Evolutionary conservation across 64 coral and sea anemone species (phyloP), one percentile per base, ranked within the genome.

Genomic region (Dendrophyllia cribrosa): DNA sequence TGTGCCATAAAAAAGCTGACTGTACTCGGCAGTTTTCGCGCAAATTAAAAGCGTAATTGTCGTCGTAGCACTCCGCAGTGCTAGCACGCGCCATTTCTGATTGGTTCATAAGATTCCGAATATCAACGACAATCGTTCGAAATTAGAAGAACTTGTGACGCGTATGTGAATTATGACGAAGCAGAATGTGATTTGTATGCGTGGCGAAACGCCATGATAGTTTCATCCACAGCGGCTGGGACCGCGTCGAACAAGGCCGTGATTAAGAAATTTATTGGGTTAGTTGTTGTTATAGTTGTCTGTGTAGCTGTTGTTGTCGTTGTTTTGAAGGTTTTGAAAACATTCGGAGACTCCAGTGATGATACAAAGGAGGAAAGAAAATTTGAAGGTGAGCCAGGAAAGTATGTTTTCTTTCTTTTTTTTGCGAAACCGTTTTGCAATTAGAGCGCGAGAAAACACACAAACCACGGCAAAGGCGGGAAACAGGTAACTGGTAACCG

Each of bases 271-370:
- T 3, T 83, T 1, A 7, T 83, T 70, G 89, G 89, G 44, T 58
- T 70, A 19, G 43, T 91, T 70, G 87, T 89, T 17, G 90, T 96
- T 64, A 25, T 89, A 61, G 79, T 64, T 25, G 72, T 96, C 53
- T 96, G 95, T 72, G 44, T 96, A 12, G 61, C 80, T 20, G 90
- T 96, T 86, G 78, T 89, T 10, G 15, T 85, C 51, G n/a, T 92
- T 43, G 95, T 92, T 9, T 71, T 93, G 7, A 66, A 85, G 5
- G 95, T 87, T 7, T 67, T 43, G 20, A 61, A 75, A 12, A 77
- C 83, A 7, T 77, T 91, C 47, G 91, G 48, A 52, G 79, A 89
- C 2, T 83, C 91, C 6, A 78, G 84, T 74, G 52, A 80, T 51
- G 82, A 84, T 59, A 60, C 80, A 91, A 44, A 83, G 23, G 24